Evolutionary conservation across 2,888 invertebrate species (phyloP), one percentile per base, ranked within the genome.

Genomic region (Acutogordius australiensis): DNA sequence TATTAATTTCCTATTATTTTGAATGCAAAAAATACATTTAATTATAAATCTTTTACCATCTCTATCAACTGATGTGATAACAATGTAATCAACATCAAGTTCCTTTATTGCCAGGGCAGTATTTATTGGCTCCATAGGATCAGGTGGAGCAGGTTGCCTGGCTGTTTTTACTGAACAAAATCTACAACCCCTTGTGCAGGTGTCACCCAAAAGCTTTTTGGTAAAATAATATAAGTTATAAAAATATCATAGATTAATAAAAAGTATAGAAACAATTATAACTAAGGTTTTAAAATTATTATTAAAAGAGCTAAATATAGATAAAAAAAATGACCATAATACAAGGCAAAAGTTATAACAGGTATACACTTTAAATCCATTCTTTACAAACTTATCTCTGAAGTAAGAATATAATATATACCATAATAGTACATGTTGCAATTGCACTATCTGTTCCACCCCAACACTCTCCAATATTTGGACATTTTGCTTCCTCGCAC

Each of bases 361-460:
- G n/a, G n/a, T n/a, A n/a, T n/a, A n/a, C n/a, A n/a, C n/a, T n/a
- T n/a, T n/a, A n/a, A n/a, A n/a, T n/a, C n/a, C n/a, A n/a, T n/a
- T n/a, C n/a, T n/a, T n/a, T n/a, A n/a, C n/a, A n/a, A n/a, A n/a
- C n/a, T n/a, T n/a, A n/a, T n/a, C n/a, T n/a, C n/a, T n/a, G n/a
- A n/a, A n/a, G n/a, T n/a, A n/a, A n/a, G n/a, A n/a, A n/a, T n/a
- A 59, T 45, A 51, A 4, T 51, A 59, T n/a, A 51, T 72, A 86
- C 86, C 97, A 97, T 99, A 60, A 97, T 94, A 57, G 97, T 99
- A 1, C 97, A 97, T 27, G 97, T 99, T n/a, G 94, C 84, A 23
- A 85, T 86, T 30, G 83, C 83, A 74, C 84, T 78, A 67, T 84
- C 81, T 18, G 88, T 88, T 0, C 87, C 87, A 60, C 88, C 88